These are phyloP conservation scores for Carassius auratus DNA, from an alignment of 2,113 vertebrate species.

Conservation along the genomic window DNA sequence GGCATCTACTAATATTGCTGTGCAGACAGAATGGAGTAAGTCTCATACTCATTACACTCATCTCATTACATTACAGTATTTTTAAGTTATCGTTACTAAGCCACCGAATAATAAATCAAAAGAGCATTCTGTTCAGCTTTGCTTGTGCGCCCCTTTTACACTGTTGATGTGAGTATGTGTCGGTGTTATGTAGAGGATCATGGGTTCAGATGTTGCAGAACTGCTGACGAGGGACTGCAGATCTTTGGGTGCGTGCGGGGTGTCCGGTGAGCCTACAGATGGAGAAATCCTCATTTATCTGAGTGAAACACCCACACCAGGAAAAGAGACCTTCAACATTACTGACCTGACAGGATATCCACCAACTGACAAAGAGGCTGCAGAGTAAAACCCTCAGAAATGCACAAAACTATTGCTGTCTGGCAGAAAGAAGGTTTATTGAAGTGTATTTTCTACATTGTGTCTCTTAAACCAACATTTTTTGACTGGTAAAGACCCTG, in stretches of 20 bases:
- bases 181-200: conserved; percentile 65
- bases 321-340: conserved; percentile 37
- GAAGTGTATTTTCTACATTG: background rate
- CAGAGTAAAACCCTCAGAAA: conserved; percentile 76
- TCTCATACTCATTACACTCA: background rate
- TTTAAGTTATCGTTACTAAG: too few species aligned
- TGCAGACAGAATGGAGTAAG: conserved; percentile 91
- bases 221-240: conserved; percentile 65
- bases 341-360: conserved; percentile 83
- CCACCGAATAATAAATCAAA: too few species aligned
- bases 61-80: background rate
- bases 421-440: conserved; percentile 87
- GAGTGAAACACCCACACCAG: conserved; percentile 63
- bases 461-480: too few species aligned
- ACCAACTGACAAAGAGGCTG: conserved; percentile 64
- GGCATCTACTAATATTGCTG: conserved; percentile 86
- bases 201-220: conserved; percentile 75
- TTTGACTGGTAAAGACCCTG: too few species aligned
- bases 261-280: conserved; percentile 42
- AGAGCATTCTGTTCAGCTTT: background rate
- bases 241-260: conserved; percentile 69
- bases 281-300: conserved; percentile 72
- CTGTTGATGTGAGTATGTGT: conserved; percentile 39
- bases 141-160: background rate
- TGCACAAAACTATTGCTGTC: conserved; percentile 89